Base-by-base conservation (phyloP, 2,797 vertebrate genomes). In the Parauchenoglanis ngamensis region DNA sequence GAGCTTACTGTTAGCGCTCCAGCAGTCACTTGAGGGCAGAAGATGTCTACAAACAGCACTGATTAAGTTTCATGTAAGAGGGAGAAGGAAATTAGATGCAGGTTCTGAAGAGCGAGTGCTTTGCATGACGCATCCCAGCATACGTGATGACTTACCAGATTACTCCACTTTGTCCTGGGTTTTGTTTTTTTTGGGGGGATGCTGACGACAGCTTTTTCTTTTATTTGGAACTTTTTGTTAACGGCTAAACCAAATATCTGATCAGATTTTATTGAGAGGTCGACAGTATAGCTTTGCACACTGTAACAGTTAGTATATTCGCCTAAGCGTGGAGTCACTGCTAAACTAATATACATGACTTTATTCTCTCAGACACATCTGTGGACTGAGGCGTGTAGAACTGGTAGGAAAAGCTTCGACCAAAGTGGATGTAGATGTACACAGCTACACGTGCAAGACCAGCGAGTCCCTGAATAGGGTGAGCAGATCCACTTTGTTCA, bases 221-320 rank as follows among this genome's bases (percentile, higher is more conserved):
- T 7, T 77, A 46, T 31, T 61, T 46, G 7, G 4, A 6, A 13
- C 2, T 35, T 57, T 82, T 70, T 21, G 2, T 7, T 44, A 54
- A 17, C 52, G 4, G 78, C 52, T 35, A 87, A 77, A 87, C 59
- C 70, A 87, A 87, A 87, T 68, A 46, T 77, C 59, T 83, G 19
- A 56, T 65, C 52, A 23, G 5, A 1, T 35, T 40, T 83, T 75
- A 63, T 35, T n/a, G 57, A 67, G 57, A 46, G 15, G 46, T 83
- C 52, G 21, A 0, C 23, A 23, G 46, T 54, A 73, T 84, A 83
- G 46, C 57, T 83, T 76, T 65, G 86, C 59, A 52, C 59, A 75
- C 56, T 65, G 72, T 86, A 78, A 78, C 63, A 28, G 23, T 57
- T 79, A 28, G 49, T 56, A 57, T 28, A 57, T 79, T 68, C 70